phyloP scores from a whole-genome alignment of 2,113 vertebrate genomes.

The Genyomyrus donnyi region DNA sequence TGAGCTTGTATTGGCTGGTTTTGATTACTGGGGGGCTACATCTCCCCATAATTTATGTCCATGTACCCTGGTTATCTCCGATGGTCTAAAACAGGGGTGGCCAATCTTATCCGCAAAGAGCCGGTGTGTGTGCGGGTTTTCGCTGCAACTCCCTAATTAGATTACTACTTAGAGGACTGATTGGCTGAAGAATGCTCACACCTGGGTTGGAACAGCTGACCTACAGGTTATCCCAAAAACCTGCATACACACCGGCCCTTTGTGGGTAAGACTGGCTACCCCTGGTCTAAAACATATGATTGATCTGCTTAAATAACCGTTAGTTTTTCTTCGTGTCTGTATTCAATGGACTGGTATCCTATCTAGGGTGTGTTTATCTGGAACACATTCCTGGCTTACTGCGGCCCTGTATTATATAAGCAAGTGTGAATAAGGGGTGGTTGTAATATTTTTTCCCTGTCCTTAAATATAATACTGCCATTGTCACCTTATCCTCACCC shows the following conservation, averaged over 20 bases:
- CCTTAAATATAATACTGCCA: neutral
- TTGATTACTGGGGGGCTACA: no score
- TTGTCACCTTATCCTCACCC: neutral
- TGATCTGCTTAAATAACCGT: neutral
- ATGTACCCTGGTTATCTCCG: neutral
- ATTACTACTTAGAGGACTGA: no score
- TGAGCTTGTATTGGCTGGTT: neutral
- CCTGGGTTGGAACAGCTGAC: no score
- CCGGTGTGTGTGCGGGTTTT: no score
- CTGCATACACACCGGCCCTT: no score
- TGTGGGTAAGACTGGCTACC: no score
- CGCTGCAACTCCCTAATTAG: no score
- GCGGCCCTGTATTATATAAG: neutral
- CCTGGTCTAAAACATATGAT: neutral
- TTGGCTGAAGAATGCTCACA: no score
- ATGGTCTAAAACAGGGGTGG: neutral
- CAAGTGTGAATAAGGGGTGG: neutral
- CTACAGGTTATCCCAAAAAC: no score
- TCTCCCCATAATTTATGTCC: neutral
- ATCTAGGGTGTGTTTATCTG: neutral
- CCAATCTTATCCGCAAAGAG: no score
- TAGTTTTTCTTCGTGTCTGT: neutral
- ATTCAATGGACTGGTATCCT: neutral
- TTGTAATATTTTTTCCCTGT: neutral
- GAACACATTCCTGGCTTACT: neutral